These are phyloP conservation scores for Trissolcus brochymenae DNA, from an alignment of 2,888 invertebrate genomes.

Conservation along the genomic window DNA sequence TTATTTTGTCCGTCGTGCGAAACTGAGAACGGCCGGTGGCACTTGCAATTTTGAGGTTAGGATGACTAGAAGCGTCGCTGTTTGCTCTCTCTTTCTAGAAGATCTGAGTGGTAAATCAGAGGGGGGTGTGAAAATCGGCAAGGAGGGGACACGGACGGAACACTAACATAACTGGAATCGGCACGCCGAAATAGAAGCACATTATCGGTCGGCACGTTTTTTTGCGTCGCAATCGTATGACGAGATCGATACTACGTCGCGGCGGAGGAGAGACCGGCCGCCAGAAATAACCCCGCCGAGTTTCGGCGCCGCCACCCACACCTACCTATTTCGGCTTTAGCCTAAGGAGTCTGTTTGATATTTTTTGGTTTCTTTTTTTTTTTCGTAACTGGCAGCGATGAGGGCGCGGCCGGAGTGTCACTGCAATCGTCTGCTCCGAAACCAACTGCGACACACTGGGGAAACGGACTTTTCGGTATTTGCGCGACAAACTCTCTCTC, in stretches of 20 bases:
- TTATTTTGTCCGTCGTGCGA: too few relatives aligned
- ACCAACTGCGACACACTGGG: neutral
- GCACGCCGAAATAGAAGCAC: neutral
- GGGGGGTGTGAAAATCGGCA: neutral
- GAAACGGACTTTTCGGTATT: slow-evolving; percentile 3
- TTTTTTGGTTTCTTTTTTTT: neutral
- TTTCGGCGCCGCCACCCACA: slow-evolving; percentile 14
- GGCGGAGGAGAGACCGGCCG: slow-evolving; percentile 30
- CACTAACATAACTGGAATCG: neutral
- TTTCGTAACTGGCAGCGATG: slow-evolving; percentile 1
- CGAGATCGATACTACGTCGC: slow-evolving; percentile 61
- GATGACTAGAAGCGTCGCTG: too few relatives aligned
- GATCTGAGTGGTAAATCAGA: too few relatives aligned
- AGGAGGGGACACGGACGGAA: neutral
- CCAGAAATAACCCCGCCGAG: slow-evolving; percentile 33
- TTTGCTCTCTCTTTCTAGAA: too few relatives aligned
- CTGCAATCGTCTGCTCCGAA: neutral
- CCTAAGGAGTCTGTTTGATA: slow-evolving; percentile 5
- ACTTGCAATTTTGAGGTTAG: too few relatives aligned
- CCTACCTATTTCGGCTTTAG: slow-evolving; percentile 36
- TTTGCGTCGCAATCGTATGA: slow-evolving; percentile 68
- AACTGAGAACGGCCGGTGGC: too few relatives aligned
- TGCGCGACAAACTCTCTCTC: slow-evolving; percentile 13
- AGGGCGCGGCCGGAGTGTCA: slow-evolving; percentile 25
- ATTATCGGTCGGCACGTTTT: slow-evolving; percentile 34